Evolutionary conservation across 2,888 invertebrate genomes (phyloP).

Genomic region (Pyrochroa serraticornis): DNA sequence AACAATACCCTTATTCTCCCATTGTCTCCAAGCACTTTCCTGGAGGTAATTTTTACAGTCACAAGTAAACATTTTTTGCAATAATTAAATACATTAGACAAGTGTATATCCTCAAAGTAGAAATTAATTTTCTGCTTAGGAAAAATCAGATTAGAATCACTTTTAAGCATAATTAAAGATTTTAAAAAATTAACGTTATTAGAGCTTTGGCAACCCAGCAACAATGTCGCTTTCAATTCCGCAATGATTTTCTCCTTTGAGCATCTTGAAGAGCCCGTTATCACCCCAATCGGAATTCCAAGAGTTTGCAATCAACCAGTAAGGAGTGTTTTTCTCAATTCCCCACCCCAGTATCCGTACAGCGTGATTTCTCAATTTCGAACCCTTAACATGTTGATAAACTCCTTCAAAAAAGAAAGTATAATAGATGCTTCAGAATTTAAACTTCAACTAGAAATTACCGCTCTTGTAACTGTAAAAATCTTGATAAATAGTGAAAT

Average conservation of each 20-base stretch:
- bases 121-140: no score
- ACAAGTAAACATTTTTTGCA: no score
- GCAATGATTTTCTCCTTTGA: slow-evolving; percentile 79
- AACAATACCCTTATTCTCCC: no score
- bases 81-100: no score
- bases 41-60: no score
- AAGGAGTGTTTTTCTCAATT: slow-evolving; percentile 74
- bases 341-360: slow-evolving; percentile 93
- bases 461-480: slow-evolving; percentile 84
- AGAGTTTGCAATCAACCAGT: slow-evolving; percentile 91
- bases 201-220: slow-evolving; percentile 70
- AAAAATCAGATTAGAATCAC: no score
- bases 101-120: no score
- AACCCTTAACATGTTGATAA: slow-evolving; percentile 76
- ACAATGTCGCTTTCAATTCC: slow-evolving; percentile 75
- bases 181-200: slow-evolving; percentile 2
- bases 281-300: slow-evolving; percentile 95
- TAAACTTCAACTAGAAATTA: no score
- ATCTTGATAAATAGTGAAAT: slow-evolving; percentile 87
- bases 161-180: no score
- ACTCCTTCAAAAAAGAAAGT: no score
- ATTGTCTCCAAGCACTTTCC: no score
- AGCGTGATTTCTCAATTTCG: slow-evolving; percentile 82
- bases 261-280: slow-evolving; percentile 85
- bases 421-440: neutral